Base-by-base conservation (phyloP, 1,140 invertebrate genomes). In the Lepidurus couesii region DNA sequence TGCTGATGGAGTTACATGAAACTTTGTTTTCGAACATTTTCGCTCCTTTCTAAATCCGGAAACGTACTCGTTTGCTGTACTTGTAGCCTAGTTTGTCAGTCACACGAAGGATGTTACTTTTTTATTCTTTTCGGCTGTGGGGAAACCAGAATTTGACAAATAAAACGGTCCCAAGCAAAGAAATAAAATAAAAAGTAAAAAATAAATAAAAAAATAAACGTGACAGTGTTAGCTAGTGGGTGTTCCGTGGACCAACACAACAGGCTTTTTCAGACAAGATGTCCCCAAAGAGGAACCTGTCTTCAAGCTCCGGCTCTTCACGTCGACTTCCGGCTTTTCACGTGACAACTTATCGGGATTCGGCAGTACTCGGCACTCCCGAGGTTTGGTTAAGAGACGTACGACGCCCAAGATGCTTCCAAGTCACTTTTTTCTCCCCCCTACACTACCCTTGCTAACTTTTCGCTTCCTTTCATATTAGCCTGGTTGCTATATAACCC, bases 311-410 rank as follows among this genome's bases (percentile, higher is more conserved):
- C 53, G 21, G 53, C 53, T 65, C 53, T 13, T 65, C 53, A 65
- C 53, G 53, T 65, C 53, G 53, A 9, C 21, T 65, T 65, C 53
- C 53, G 53, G 53, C 53, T n/a, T 65, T 65, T 65, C 53, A n/a
- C n/a, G 16, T 65, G 53, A 65, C 53, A 65, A 65, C 16, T 65
- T 65, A 65, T 65, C 53, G 53, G 53, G 13, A 65, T 65, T 65
- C 53, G n/a, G 53, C 53, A 65, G 53, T 65, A 21, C 16, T 21
- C 53, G 53, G 53, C 53, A 65, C 53, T 65, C 53, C 53, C 0
- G 53, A 65, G 53, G 53, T 21, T 65, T 65, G 53, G 53, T 21
- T 65, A 16, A 65, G 53, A 16, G 53, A 65, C 53, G 7, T 7
- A 16, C 13, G 53, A 65, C 53, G 53, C 53, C 53, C 53, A 65